Conservation (phyloP, 2,888 invertebrate species). For the Andrena trimmerana region DNA sequence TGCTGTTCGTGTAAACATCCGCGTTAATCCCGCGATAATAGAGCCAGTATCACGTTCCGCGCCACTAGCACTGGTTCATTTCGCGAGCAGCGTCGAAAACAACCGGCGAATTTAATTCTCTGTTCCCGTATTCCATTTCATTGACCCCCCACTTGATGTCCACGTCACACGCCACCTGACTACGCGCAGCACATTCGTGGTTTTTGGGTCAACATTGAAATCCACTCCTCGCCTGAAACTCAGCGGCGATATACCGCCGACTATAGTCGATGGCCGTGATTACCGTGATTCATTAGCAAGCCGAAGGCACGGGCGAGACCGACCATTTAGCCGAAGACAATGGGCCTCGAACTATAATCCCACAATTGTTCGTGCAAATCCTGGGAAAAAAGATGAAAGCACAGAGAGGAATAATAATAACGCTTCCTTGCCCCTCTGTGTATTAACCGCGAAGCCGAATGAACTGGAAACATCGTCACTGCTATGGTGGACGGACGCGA, state of each 20-base stretch:
- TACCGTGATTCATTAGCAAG: slow-evolving; percentile 32
- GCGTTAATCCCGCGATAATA: background rate
- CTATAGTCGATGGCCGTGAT: slow-evolving; percentile 13
- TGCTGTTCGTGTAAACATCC: background rate
- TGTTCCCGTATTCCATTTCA: slow-evolving; percentile 6
- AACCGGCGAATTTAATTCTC: slow-evolving; percentile 8
- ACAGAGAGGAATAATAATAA: background rate
- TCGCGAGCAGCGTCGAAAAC: background rate
- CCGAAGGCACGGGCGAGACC: slow-evolving; percentile 11
- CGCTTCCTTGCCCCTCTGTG: background rate
- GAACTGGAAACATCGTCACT: background rate
- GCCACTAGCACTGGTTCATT: background rate
- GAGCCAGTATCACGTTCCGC: too few species aligned
- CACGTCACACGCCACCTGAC: slow-evolving; percentile 21
- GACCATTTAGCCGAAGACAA: background rate
- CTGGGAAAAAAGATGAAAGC: background rate
- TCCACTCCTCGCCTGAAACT: slow-evolving; percentile 44
- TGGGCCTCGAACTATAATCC: background rate
- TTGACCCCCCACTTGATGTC: slow-evolving; percentile 22
- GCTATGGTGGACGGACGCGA: slow-evolving; percentile 7
- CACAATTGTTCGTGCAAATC: background rate
- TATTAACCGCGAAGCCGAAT: background rate
- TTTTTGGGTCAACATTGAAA: slow-evolving; percentile 60
- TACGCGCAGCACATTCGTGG: slow-evolving; percentile 41
- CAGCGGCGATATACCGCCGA: slow-evolving; percentile 25